Base-by-base conservation (phyloP, 2,888 invertebrate species). In the Drosophila silvestris region DNA sequence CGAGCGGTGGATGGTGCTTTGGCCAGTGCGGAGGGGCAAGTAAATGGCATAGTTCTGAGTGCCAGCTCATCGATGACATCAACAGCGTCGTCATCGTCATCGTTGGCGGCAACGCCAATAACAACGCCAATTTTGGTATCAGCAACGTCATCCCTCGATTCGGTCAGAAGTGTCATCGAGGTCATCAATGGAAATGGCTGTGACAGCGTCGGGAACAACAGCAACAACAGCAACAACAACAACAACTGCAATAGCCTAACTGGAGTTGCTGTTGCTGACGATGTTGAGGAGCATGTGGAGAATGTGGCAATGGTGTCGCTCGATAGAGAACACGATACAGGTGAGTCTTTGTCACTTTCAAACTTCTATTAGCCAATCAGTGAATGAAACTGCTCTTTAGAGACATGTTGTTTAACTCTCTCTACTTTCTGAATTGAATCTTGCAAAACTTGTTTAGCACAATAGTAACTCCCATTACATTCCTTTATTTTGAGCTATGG, bases 121-220 rank as follows among this genome's bases (percentile, higher is more conserved):
- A 79, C 85, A 74, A 85, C 88, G 63, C 82, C 91, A 80, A 82
- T 82, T 81, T 72, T 91, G 82, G 76, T 91, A 75, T 91, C 91
- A 64, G 89, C 87, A 63, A 91, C 90, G 70, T 91, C 92, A 63
- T 92, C 92, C 52, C 74, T 85, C 32, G 92, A 92, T 81, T 90
- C 91, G 64, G 83, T 91, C 61, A 77, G 87, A 74, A 91, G 90
- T 79, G 90, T 82, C 75, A 83, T 88, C 66, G 85, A 90, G 77
- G 81, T 82, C 70, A 77, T 74, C 76, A 85, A 77, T 64, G 83
- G 69, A 28, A 54, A 66, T 59, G 75, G 50, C 57, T 54, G 12
- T 69, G 68, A 67, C 63, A 61, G 63, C 37, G 35, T 39, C 10
- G 68, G 73, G 30, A 67, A 77, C 47, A 75, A 57, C 44, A 52